phyloP scores from a whole-genome alignment of 2,113 vertebrate genomes.

The Vireo altiloquus region DNA sequence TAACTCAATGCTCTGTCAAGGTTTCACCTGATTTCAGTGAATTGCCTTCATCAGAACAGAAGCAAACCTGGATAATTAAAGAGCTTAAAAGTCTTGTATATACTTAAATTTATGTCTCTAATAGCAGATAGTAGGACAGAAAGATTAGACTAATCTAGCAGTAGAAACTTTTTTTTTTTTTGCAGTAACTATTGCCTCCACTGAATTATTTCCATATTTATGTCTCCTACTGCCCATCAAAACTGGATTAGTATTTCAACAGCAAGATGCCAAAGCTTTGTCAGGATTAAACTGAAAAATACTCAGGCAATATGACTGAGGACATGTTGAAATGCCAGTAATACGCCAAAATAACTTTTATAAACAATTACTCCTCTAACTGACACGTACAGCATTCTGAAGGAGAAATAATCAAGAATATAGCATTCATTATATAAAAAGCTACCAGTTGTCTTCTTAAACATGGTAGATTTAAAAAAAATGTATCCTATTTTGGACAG shows the following conservation, averaged over 20 bases:
- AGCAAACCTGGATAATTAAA: conserved; percentile 17
- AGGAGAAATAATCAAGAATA: neutral
- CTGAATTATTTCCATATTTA: conserved; percentile 34
- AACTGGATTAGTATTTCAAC: conserved; percentile 33
- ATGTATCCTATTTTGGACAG: neutral
- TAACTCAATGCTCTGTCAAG: neutral
- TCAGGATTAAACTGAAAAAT: conserved; percentile 12
- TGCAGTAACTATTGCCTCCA: neutral
- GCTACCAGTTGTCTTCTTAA: neutral
- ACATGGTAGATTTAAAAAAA: neutral
- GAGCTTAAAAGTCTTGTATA: neutral
- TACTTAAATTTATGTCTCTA: neutral
- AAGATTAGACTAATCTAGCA: conserved; percentile 23
- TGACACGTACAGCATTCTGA: neutral
- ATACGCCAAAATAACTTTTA: neutral
- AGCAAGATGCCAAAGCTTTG: conserved; percentile 37
- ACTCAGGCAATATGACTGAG: conserved; percentile 4
- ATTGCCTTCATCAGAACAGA: neutral
- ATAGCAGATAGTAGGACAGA: conserved; percentile 1
- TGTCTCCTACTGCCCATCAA: neutral
- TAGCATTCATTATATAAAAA: neutral
- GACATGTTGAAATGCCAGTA: neutral
- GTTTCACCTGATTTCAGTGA: neutral
- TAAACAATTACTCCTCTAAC: neutral
- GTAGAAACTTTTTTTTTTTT: neutral